These are phyloP conservation scores for Drosophila prolongata DNA, from an alignment of 2,888 invertebrate genomes.

Conservation along the genomic window DNA sequence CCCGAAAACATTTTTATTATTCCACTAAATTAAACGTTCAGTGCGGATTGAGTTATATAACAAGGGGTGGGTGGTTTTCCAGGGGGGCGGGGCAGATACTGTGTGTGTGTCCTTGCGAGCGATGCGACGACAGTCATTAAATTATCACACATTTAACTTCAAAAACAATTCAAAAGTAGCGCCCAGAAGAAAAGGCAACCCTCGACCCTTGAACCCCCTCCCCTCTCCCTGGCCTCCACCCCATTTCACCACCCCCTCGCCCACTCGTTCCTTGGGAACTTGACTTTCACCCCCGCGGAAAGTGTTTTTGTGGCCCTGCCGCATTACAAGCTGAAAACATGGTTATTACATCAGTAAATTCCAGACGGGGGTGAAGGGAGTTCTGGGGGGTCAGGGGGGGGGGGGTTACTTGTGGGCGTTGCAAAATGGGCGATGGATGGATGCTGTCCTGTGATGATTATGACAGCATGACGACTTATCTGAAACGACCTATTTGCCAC, in stretches of 20 bases:
- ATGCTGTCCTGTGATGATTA: constrained; percentile 76
- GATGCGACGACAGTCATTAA: constrained; percentile 83
- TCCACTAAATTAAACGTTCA: constrained; percentile 78
- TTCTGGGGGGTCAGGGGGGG: constrained; percentile 17
- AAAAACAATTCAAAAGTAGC: constrained; percentile 82
- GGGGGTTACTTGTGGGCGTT: constrained; percentile 68
- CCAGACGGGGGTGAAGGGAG: constrained; percentile 23
- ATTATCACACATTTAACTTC: constrained; percentile 84
- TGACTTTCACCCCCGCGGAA: constrained; percentile 70
- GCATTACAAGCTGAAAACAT: constrained; percentile 83
- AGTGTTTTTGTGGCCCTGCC: constrained; percentile 58
- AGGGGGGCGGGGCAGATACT: constrained; percentile 13
- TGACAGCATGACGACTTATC: constrained; percentile 77
- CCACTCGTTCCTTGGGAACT: constrained; percentile 30
- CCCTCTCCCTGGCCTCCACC: not conserved
- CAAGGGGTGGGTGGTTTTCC: constrained; percentile 4
- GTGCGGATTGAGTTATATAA: constrained; percentile 50
- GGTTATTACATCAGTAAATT: constrained; percentile 83
- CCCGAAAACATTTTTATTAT: constrained; percentile 79
- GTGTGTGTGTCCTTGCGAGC: constrained; percentile 43
- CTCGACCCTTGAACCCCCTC: constrained; percentile 19
- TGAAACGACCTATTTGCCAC: constrained; percentile 40
- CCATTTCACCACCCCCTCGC: constrained; percentile 26
- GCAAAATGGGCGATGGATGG: constrained; percentile 67
- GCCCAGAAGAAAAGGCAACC: constrained; percentile 55